Base-by-base conservation (phyloP, 2,113 vertebrate genomes). In the Anolis carolinensis region DNA sequence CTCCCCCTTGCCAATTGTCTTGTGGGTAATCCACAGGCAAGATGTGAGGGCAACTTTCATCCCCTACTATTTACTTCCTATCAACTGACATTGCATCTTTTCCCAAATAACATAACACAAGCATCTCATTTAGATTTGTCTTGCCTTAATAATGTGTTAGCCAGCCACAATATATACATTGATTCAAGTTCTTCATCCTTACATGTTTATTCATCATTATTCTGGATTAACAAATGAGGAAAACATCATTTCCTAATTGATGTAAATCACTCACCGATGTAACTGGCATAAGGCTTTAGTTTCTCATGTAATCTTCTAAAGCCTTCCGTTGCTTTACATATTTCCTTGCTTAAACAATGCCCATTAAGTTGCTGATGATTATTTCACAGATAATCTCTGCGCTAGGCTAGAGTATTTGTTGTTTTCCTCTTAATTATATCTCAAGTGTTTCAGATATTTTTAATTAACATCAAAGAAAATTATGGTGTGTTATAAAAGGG, bases 381-480 rank as follows among this genome's bases (percentile, higher is more conserved):
- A 89, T 86, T 89, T 78, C 55, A 79, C 8, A 7, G 3, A 82
- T 85, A 83, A 75, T 85, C 65, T 83, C 79, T 68, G 27, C 32
- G 27, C 32, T 86, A 0, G 6, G 32, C 34, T 89, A 4, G 87
- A 83, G 30, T 83, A 81, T 90, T 84, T 88, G 21, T 1, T 65
- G 21, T 1, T 52, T 86, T 88, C 84, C 87, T 81, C 44, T 8
- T 89, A 84, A 84, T 82, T 82, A 82, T 65, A 81, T 70, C 50
- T 90, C 18, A 88, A 36, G 7, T 87, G 23, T 81, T 91, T 88
- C 6, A 68, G 3, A 72, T 44, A 23, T 2, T 77, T 73, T 89
- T 77, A 91, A 91, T 87, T 89, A 85, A 75, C 1, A 65, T 59
- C 36, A 84, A 77, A 84, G 75, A 71, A 78, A 84, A 88, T 79